phyloP scores from a whole-genome alignment of 1,140 invertebrate species.

The Microplitis mediator region DNA sequence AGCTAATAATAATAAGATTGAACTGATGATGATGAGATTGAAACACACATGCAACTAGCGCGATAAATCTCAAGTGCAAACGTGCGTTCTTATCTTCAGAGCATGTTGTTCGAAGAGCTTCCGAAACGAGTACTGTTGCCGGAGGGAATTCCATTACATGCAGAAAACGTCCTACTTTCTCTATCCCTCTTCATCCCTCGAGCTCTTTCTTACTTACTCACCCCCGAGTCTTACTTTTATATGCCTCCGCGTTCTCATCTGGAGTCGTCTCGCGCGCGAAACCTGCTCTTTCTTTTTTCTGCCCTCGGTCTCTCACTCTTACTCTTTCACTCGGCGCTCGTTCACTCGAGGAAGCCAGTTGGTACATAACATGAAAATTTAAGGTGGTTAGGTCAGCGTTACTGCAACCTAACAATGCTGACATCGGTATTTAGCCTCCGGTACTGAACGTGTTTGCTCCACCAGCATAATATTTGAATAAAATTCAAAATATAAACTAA shows the following conservation, averaged over 20 bases:
- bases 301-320: not conserved
- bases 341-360: not conserved
- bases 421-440: constrained; percentile 21
- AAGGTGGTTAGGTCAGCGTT: constrained; percentile 22
- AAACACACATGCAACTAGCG: not conserved
- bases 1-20: not conserved
- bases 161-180: constrained; percentile 28
- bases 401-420: constrained; percentile 18
- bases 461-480: no score
- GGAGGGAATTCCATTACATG: constrained; percentile 30
- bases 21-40: not conserved
- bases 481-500: no score
- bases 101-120: constrained; percentile 20
- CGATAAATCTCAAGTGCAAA: constrained; percentile 14
- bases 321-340: not conserved
- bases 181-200: not conserved
- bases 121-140: constrained; percentile 20
- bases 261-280: not conserved
- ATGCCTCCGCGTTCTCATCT: not conserved
- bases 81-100: constrained; percentile 6
- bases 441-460: no score
- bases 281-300: not conserved
- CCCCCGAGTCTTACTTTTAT: not conserved
- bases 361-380: constrained; percentile 30
- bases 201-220: not conserved